These are phyloP conservation scores for Epiperipatus broadwayi DNA, from an alignment of 2,888 invertebrate genomes.

Conservation along the genomic window DNA sequence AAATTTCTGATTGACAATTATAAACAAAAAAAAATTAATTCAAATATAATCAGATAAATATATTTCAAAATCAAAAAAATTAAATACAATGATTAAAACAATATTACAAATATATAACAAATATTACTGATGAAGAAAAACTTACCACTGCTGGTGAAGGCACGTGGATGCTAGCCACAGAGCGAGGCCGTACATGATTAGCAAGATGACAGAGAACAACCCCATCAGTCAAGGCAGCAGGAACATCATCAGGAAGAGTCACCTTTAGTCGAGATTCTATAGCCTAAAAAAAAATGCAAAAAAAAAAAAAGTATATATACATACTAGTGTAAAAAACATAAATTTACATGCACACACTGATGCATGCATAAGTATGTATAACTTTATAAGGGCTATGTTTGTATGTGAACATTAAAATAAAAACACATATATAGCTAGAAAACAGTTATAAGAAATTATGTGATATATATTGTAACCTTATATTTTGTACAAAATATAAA, in stretches of 20 bases:
- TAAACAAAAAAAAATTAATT: slow-evolving; percentile 13
- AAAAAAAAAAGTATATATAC: background rate
- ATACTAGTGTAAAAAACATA: background rate
- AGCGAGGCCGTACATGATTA: slow-evolving; percentile 71
- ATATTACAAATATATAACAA: background rate
- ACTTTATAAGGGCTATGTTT: too few species aligned
- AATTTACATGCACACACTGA: too few species aligned
- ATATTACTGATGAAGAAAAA: slow-evolving; percentile 20
- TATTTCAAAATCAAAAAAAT: background rate
- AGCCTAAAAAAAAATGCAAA: slow-evolving; percentile 39
- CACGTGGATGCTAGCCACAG: slow-evolving; percentile 82
- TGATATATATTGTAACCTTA: too few species aligned
- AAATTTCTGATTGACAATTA: slow-evolving; percentile 1
- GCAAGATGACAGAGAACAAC: slow-evolving; percentile 85
- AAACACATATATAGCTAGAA: too few species aligned
- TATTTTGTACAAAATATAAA: too few species aligned
- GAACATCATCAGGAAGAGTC: slow-evolving; percentile 63
- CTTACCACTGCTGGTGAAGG: slow-evolving; percentile 75
- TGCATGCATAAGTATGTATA: too few species aligned
- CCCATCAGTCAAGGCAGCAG: slow-evolving; percentile 67
- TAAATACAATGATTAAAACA: background rate
- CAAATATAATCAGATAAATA: background rate
- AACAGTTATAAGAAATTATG: too few species aligned
- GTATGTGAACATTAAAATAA: too few species aligned
- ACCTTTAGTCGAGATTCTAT: slow-evolving; percentile 76